Base-by-base conservation (phyloP, 1,140 invertebrate species). In the Musca domestica region DNA sequence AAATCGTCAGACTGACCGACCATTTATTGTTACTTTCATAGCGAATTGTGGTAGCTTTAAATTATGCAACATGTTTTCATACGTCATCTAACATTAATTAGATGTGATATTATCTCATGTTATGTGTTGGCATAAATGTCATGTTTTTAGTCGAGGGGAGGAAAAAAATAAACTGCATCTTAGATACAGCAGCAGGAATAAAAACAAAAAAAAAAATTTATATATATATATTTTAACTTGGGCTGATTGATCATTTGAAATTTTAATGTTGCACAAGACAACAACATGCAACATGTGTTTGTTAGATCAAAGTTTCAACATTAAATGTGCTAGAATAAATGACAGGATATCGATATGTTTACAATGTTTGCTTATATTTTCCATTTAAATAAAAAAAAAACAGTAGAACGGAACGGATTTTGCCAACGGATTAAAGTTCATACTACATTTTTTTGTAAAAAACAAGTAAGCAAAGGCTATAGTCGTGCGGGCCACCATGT, bases 181-280 rank as follows among this genome's bases (percentile, higher is more conserved):
- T 30, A 30, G 3, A 30, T 12, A 41, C 34, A 41, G 12, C 34
- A 41, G 34, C 34, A 12, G 34, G 6, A 41, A 12, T 10, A 9
- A 9, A 41, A 41, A 41, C 34, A 41, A 58, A 34, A 58, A 17
- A 58, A 58, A 5, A n/a, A 30, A 27, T n/a, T 15, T 20, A 27
- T 14, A 22, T 7, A 41, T 41, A 41, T 10, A 19, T 14, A 61
- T 27, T 25, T 23, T 41, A 30, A 12, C 34, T 12, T 41, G 41
- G 41, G 19, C 19, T 61, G 56, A 61, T 61, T 61, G 56, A 61
- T 61, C 56, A 61, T 61, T 61, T 61, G 27, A 61, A 61, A 61
- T 61, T 4, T 65, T 51, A 52, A 66, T 34, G 76, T 73, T 72
- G 73, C 71, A 72, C 71, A 72, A 74, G 70, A 70, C 71, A 72